A percentile compares a stretch with the other conserved stretches of the same genome.
Conservation (phyloP, 2,888 invertebrate species). For the Cryptosula pallasiana region DNA sequence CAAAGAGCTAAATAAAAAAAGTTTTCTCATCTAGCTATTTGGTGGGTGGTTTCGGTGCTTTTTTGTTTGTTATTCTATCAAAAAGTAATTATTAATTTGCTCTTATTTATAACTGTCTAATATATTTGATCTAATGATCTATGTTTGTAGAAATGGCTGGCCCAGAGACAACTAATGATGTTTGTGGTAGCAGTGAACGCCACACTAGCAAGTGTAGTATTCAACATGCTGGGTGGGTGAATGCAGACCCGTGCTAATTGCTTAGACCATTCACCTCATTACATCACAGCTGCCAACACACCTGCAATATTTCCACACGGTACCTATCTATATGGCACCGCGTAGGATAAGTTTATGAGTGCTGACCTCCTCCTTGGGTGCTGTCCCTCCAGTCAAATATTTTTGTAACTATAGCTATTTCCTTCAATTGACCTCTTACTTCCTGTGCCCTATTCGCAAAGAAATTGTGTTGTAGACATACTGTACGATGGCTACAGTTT, state of each 20-base stretch:
- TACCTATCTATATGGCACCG: no score
- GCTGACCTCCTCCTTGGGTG: not conserved
- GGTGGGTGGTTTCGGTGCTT: no score
- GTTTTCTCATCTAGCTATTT: no score
- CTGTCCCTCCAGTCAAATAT: not conserved
- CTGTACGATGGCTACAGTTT: no score
- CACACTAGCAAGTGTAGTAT: conserved; percentile 51
- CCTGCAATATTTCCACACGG: not conserved
- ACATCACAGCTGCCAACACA: no score
- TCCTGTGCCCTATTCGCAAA: not conserved
- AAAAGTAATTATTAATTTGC: no score
- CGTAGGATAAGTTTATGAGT: no score
- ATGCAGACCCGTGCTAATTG: not conserved
- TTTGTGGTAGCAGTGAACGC: conserved; percentile 50
- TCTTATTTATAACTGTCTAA: no score
- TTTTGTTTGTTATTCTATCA: no score
- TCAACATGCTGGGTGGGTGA: conserved; percentile 40
- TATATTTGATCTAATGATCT: no score
- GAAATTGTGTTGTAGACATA: not conserved
- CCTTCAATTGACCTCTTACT: not conserved
- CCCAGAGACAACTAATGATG: conserved; percentile 49
- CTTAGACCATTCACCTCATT: no score
- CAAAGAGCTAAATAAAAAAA: no score
- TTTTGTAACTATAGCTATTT: not conserved
- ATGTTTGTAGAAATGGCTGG: conserved; percentile 50